Percentiles rank a stretch among this genome's conserved stretches.
These are phyloP conservation scores for Sebastolobus alascanus DNA, from an alignment of 2,797 vertebrate species.

Conservation along the genomic window DNA sequence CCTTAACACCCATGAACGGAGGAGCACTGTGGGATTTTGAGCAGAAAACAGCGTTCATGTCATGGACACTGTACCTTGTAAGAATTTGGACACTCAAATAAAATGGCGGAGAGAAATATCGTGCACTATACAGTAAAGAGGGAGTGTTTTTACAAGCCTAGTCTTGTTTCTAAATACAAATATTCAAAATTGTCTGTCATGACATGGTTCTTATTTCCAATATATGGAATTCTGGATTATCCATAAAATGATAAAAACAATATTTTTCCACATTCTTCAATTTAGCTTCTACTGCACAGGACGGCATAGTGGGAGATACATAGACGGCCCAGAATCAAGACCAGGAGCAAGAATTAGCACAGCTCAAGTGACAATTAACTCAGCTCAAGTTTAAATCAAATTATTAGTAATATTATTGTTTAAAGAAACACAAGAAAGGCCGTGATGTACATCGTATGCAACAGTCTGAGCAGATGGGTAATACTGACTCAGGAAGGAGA, in stretches of 20 bases:
- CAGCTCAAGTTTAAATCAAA: background rate
- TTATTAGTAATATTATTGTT: background rate
- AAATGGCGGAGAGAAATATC: too few species aligned
- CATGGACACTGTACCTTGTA: too few species aligned
- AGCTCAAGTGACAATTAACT: background rate
- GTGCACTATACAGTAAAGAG: too few species aligned
- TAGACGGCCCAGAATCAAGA: background rate
- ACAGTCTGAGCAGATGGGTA: background rate
- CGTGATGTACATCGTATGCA: background rate
- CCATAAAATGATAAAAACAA: background rate
- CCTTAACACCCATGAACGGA: too few species aligned
- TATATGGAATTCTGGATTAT: background rate
- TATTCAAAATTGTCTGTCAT: background rate
- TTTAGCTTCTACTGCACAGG: background rate
- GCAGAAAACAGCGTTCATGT: too few species aligned
- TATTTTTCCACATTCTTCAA: background rate
- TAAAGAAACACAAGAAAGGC: background rate
- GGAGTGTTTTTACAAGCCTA: background rate
- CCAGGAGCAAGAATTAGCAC: background rate
- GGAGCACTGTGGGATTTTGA: too few species aligned
- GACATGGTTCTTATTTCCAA: background rate
- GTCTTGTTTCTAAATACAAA: background rate
- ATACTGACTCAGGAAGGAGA: background rate
- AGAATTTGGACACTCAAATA: too few species aligned
- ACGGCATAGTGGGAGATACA: background rate